Evolutionary conservation across 2,113 vertebrate species (phyloP).

Genomic region (Sceloporus undulatus): DNA sequence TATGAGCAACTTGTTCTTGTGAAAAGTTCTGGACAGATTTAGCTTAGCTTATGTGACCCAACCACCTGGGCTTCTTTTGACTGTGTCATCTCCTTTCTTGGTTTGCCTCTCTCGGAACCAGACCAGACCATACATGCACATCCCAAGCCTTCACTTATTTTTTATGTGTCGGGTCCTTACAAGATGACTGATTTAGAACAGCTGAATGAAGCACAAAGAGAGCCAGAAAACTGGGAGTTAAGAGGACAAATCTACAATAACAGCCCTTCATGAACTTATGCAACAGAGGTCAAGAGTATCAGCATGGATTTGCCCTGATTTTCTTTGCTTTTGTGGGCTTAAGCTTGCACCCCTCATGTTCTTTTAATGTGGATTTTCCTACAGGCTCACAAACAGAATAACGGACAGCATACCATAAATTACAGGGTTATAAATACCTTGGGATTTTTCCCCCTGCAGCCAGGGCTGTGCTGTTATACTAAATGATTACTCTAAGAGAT

Average conservation of each 20-base stretch:
- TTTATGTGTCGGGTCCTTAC: neutral
- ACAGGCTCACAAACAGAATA: conserved; percentile 40
- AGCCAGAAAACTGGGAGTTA: neutral
- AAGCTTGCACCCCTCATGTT: conserved; percentile 37
- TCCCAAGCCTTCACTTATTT: neutral
- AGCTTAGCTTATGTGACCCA: too few species aligned
- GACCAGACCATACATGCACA: neutral
- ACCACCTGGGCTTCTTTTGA: too few species aligned
- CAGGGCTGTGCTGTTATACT: conserved; percentile 35
- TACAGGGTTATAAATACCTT: conserved; percentile 36
- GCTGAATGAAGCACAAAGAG: neutral
- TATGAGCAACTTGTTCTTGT: neutral
- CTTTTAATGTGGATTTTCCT: conserved; percentile 48
- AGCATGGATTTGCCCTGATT: conserved; percentile 48
- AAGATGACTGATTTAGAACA: neutral
- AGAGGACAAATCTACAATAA: conserved; percentile 30
- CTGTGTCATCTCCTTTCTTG: neutral
- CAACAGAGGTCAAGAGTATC: conserved; percentile 15
- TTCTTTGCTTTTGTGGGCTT: conserved; percentile 42
- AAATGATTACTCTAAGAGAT: conserved; percentile 40
- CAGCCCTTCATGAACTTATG: conserved; percentile 3
- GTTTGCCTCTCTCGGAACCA: neutral
- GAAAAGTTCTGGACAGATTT: neutral
- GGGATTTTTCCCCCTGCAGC: neutral
- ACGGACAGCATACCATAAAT: neutral